Evolutionary conservation across 2,797 vertebrate genomes (phyloP), one percentile per base, ranked within the genome.

Genomic region (Lycodopsis pacificus): DNA sequence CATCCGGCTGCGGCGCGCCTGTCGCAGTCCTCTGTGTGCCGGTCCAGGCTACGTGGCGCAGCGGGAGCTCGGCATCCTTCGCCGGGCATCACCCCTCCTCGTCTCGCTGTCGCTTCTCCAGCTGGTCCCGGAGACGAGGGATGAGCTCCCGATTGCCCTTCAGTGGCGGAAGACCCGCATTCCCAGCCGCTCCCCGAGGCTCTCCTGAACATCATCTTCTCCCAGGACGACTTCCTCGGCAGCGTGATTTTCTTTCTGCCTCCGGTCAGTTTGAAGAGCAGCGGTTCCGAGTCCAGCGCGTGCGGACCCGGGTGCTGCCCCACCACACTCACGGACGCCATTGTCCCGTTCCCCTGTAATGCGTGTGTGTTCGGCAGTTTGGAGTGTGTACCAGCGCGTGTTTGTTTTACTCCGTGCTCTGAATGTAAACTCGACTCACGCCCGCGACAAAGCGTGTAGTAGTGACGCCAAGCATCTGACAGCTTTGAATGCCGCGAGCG

Each of bases 281-380:
- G 92, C 30, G 93, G 93, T n/a, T 96, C 95, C 54, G 92, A 80
- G 46, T 96, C 95, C 84, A 95, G 85, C 15, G 90, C 89, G 56
- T 95, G 93, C 61, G 86, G 92, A 80, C 82, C 91, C 42, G 93
- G 94, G 87, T 93, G 95, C 88, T 94, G 96, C 72, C 94, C 92
- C 67, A 94, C 91, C 58, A 95, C 81, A 53, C 94, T 92, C 54
- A 81, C 91, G 10, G 94, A 95, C 80, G 95, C 95, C 95, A 96
- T 96, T 65, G 63, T 87, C 22, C 64, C 27, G 66, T 17, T 6
- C 20, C 8, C 12, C 25, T 42, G 20, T 58, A 19, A 25, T 27
- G 54, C 4, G 59, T 44, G n/a, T 73, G 83, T 81, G 72, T 72
- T 34, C 8, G 22, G 36, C 57, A 40, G 67, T 22, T 57, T 22